These are phyloP conservation scores for Xenus cinereus DNA, from an alignment of 2,113 vertebrate species.

Conservation along the genomic window DNA sequence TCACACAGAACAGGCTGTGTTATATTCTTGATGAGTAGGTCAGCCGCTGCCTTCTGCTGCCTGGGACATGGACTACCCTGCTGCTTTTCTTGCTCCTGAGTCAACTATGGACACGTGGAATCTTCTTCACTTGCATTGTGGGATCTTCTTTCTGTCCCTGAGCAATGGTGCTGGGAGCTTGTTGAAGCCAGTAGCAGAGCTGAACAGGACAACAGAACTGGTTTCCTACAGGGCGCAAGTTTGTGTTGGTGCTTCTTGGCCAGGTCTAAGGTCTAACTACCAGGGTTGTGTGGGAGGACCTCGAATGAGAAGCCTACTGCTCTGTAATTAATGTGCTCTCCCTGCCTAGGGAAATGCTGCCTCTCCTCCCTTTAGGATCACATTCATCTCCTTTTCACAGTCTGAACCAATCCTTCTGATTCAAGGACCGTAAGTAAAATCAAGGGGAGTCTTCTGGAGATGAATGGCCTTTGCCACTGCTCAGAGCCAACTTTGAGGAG, in stretches of 20 bases:
- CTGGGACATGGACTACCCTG: not conserved
- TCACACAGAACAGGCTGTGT: not conserved
- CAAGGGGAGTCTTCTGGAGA: not conserved
- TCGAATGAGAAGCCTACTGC: not conserved
- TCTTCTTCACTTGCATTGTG: not conserved
- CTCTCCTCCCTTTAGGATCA: not conserved
- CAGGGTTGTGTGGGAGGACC: not conserved
- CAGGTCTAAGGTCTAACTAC: not conserved
- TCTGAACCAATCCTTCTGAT: not conserved
- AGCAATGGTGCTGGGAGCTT: not conserved
- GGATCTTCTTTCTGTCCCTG: not conserved
- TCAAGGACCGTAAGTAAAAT: not conserved
- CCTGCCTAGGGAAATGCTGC: not conserved
- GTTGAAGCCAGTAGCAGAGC: not conserved
- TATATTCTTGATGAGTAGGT: not conserved
- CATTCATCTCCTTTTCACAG: not conserved
- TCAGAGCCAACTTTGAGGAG: not conserved
- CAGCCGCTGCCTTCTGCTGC: not conserved
- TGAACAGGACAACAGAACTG: not conserved
- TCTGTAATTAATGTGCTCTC: not conserved
- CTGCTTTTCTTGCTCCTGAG: not conserved
- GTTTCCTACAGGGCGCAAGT: not conserved
- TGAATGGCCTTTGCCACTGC: not conserved
- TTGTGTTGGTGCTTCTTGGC: not conserved
- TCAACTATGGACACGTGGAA: fast-evolving